Percentiles rank a stretch among this genome's conserved stretches.
Conservation (phyloP, 2,113 vertebrate species). For the Sturnira hondurensis region DNA sequence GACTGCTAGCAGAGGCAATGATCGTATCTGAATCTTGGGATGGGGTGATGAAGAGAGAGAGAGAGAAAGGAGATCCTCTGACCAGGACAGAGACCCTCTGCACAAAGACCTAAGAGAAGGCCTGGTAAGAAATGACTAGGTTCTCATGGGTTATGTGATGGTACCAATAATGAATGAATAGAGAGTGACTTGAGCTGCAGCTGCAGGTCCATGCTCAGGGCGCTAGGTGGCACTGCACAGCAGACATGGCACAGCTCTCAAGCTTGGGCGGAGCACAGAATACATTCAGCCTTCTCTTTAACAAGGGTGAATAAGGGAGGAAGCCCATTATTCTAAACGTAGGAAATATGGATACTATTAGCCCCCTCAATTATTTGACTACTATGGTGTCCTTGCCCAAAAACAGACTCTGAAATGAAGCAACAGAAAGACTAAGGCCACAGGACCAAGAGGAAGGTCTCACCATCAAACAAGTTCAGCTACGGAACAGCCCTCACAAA, state of each 20-base stretch:
- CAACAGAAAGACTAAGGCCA: neutral
- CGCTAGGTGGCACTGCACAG: constrained; percentile 69
- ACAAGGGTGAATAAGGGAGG: neutral
- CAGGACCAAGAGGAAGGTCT: neutral
- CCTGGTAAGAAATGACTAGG: neutral
- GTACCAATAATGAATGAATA: neutral
- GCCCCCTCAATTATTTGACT: neutral
- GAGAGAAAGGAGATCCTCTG: neutral
- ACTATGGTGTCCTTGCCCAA: neutral
- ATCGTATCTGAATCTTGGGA: neutral
- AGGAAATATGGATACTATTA: neutral
- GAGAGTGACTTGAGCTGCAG: neutral
- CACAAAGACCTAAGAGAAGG: neutral
- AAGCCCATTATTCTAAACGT: neutral
- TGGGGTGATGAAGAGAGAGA: neutral
- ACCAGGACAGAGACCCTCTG: neutral
- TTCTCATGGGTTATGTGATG: fast-evolving
- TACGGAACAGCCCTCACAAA: neutral
- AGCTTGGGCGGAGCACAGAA: neutral
- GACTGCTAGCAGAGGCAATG: neutral
- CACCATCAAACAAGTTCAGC: neutral
- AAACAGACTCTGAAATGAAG: neutral
- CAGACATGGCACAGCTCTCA: neutral
- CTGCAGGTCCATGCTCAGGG: fast-evolving
- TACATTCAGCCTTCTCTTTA: neutral